Evolutionary conservation across 1,140 invertebrate species (phyloP).

Genomic region (Ctenoplectra terminalis): DNA sequence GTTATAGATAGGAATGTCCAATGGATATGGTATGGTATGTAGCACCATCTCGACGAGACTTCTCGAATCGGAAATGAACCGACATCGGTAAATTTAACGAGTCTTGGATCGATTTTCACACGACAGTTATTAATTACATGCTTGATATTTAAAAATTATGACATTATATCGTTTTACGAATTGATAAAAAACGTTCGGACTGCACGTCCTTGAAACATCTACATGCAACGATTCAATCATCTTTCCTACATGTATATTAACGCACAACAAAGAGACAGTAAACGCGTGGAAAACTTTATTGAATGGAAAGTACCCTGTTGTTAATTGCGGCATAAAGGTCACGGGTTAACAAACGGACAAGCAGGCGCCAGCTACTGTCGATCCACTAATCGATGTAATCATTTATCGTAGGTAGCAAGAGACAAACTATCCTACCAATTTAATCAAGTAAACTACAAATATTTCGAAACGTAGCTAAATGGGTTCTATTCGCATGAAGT

Average conservation of each 20-base stretch:
- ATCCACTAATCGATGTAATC: slow-evolving; percentile 47
- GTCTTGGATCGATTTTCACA: too few relatives aligned
- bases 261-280: neutral
- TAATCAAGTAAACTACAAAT: neutral
- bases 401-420: neutral
- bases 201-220: neutral
- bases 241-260: neutral
- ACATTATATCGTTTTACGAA: too few relatives aligned
- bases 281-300: slow-evolving; percentile 36
- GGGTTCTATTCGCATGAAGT: slow-evolving; percentile 37
- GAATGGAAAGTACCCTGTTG: slow-evolving; percentile 39
- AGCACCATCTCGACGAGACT: slow-evolving; percentile 71
- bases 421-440: neutral
- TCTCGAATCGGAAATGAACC: slow-evolving; percentile 55
- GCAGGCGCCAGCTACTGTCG: slow-evolving; percentile 63
- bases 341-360: slow-evolving; percentile 70
- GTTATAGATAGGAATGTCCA: slow-evolving; percentile 34
- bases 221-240: too few relatives aligned
- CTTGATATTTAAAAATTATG: too few relatives aligned
- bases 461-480: neutral
- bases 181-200: too few relatives aligned
- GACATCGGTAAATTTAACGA: slow-evolving; percentile 72
- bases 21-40: slow-evolving; percentile 40
- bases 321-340: slow-evolving; percentile 62
- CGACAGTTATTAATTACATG: too few relatives aligned